Evolutionary conservation across 2,797 vertebrate species (phyloP).

Genomic region (Mionectes olivaceus): DNA sequence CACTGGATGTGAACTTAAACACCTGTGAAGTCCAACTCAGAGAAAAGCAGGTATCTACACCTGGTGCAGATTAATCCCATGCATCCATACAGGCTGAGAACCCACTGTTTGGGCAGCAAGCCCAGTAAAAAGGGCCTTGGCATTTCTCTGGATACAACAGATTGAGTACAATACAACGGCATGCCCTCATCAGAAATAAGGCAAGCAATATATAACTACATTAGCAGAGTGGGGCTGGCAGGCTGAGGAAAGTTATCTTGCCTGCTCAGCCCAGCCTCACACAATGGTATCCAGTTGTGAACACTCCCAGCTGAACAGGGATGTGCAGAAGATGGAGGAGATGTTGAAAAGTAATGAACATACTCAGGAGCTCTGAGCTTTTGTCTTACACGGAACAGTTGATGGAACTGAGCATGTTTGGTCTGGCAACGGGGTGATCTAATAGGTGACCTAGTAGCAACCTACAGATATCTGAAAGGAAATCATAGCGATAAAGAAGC

Average conservation of each 20-base stretch:
- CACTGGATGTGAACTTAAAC: fast-evolving
- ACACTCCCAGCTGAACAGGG: neutral
- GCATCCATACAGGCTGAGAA: neutral
- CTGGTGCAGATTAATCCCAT: neutral
- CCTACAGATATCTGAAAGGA: neutral
- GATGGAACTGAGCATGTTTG: neutral
- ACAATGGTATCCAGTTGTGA: neutral
- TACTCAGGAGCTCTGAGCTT: neutral
- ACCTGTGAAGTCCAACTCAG: neutral
- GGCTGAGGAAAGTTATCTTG: neutral
- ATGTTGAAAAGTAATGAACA: neutral
- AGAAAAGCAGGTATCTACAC: neutral
- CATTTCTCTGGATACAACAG: fast-evolving
- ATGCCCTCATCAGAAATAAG: neutral
- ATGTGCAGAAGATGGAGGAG: neutral
- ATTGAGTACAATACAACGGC: neutral
- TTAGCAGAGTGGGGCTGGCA: neutral
- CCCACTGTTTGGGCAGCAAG: neutral
- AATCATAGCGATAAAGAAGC: neutral
- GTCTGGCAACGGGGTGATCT: neutral
- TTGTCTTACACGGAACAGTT: neutral
- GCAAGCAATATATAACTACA: neutral
- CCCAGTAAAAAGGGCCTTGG: neutral
- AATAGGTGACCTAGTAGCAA: neutral
- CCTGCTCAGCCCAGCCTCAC: neutral